Evolutionary conservation across 2,888 invertebrate species (phyloP), one percentile per base, ranked within the genome.

Genomic region (Mimumesa dahlbomi): DNA sequence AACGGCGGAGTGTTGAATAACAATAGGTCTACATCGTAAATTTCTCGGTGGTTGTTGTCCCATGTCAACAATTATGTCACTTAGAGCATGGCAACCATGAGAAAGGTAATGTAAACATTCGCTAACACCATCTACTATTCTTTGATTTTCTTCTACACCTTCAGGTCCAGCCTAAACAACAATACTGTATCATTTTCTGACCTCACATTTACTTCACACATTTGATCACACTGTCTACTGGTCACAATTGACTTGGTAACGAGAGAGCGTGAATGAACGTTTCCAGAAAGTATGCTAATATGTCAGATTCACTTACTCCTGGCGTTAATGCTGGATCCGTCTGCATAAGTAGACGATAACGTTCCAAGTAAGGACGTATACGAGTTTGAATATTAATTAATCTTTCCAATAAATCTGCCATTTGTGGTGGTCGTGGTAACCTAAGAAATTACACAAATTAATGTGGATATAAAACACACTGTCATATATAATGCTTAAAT

Each of bases 61-160:
- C 70, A 95, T 92, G 83, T 95, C 93, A 46, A 95, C 92, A 88
- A 94, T 94, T 48, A 98, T 92, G 87, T 98, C 98, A 83, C 97
- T 97, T 46, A 97, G 91, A 0, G 95, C 94, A 86, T 98, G 98
- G 89, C 95, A 96, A 1, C 95, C 95, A 85, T 98, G 98, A 1
- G 96, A 93, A 80, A 98, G 91, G 77, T 93, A 94, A 87, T 98
- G 98, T 84, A 97, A 91, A 19, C 95, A 92, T 87, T 96, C 95
- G 0, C 95, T 94, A 0, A 96, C 94, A 54, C 94, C 91, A 83
- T 95, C 94, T 73, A 94, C 93, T 38, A 94, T 90, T 11, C 93
- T 92, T 87, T 96, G 96, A 2, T 92, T 91, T 71, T 91, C 90
- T 45, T 91, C 90, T 2, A 90, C 89, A 0, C 75, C 65, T 16